These are phyloP conservation scores for Caenorhabditis panamensis DNA, from an alignment of 2,888 invertebrate genomes.

Conservation along the genomic window DNA sequence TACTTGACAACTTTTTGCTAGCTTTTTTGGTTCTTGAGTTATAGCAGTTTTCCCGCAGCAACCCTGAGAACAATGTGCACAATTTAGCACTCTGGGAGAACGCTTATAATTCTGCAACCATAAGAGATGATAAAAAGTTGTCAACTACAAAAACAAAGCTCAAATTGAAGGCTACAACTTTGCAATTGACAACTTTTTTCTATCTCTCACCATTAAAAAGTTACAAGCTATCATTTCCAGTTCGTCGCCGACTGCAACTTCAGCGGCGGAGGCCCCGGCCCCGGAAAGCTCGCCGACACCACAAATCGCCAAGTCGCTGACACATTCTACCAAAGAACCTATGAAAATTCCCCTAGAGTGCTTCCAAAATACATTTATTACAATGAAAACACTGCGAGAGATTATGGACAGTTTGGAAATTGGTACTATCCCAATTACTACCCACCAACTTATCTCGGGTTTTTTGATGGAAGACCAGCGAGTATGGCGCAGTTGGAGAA, in stretches of 20 bases:
- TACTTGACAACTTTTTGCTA: too few species aligned
- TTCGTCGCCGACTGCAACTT: conserved; percentile 76
- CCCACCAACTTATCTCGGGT: conserved; percentile 72
- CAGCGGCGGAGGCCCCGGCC: conserved; percentile 62
- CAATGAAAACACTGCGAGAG: conserved; percentile 67
- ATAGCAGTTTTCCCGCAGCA: too few species aligned
- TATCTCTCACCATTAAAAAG: too few species aligned
- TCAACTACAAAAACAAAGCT: too few species aligned
- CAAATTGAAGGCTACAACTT: too few species aligned
- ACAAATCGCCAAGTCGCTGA: conserved; percentile 56
- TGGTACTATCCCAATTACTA: conserved; percentile 76
- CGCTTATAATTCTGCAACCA: too few species aligned
- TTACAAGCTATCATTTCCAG: too few species aligned
- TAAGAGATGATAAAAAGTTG: too few species aligned
- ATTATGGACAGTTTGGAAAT: conserved; percentile 68
- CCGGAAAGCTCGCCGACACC: conserved; percentile 49
- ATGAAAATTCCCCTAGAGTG: conserved; percentile 71
- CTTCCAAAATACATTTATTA: conserved; percentile 72
- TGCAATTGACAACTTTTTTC: too few species aligned
- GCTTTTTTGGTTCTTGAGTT: too few species aligned
- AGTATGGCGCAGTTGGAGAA: conserved; percentile 72
- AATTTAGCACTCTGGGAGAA: too few species aligned
- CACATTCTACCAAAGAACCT: conserved; percentile 65
- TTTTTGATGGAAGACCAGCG: conserved; percentile 71
- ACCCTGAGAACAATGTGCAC: too few species aligned